Evolutionary conservation across 1,140 invertebrate genomes (phyloP), one percentile per base, ranked within the genome.

Genomic region (Stenopsyche tienmushanensis): DNA sequence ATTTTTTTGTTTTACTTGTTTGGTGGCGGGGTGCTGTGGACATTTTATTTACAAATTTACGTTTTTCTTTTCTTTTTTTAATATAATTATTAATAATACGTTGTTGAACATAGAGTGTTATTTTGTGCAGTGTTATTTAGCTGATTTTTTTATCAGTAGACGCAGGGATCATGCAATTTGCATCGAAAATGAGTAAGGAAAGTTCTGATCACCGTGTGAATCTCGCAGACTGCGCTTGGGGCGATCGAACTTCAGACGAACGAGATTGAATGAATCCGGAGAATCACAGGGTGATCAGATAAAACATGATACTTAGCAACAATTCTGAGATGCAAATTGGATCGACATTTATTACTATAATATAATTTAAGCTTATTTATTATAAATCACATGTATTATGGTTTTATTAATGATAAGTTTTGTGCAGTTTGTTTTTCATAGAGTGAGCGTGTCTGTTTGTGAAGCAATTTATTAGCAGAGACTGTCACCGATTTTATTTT

Each of bases 111-210:
- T 69, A 68, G 62, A 59, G 67, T 69, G 67, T 65, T 65, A 50
- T 69, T 60, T 69, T 69, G 54, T 69, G 63, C 52, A 65, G 67
- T 69, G 67, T 54, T 54, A 47, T 58, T 53, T 68, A 65, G 66
- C 62, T 63, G 62, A 62, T 24, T 65, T 65, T 54, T 65, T 41
- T 57, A 18, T 21, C 49, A 45, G 57, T 65, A 65, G 62, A 45
- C 13, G 23, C 18, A 55, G 45, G 42, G 47, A 25, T 20, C 45
- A 45, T 29, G 23, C 47, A 29, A 42, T 29, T 13, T 68, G 55
- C 54, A 64, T 18, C 60, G 26, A 50, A 55, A 53, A 23, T 24
- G 10, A 34, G 13, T 34, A 34, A 13, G 5, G 29, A 34, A 13
- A 34, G 5, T 5, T 34, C 5, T 34, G 29, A 34, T 34, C 29